Evolutionary conservation across 2,113 vertebrate species (phyloP), one percentile per base, ranked within the genome.

Genomic region (Gymnarchus niloticus): DNA sequence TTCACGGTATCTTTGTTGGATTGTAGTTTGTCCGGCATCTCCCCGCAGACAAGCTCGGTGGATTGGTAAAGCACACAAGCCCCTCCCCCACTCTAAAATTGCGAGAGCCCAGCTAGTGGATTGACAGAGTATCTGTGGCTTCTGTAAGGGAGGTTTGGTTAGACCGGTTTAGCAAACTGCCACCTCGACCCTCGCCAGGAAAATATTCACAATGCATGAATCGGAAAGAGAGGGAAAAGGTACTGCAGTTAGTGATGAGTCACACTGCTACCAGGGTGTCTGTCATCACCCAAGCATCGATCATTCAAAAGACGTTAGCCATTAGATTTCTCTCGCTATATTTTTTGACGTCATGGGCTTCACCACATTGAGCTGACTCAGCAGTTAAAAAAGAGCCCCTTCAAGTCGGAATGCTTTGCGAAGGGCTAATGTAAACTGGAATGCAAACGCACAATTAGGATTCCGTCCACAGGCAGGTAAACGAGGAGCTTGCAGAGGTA

Each of bases 401-500:
- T 81, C 78, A 90, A 89, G 88, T 92, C 88, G 25, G 82, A 61
- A 83, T 81, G 83, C 84, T 86, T 86, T 86, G 84, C 83, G 89
- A 57, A 83, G 77, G 83, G 77, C 69, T 83, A 37, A 76, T 48
- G 57, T 87, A 89, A 86, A 91, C 89, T 73, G 80, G 85, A 59
- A 89, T 87, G 82, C 88, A 88, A 90, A 91, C 49, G 54, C 59
- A 87, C 87, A 86, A 89, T 91, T 90, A 85, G 88, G 86, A 91
- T 91, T 87, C 89, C 88, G 90, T 91, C 91, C 89, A 89, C 87
- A 89, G 86, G 84, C 91, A 88, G 86, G 88, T 87, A 91, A 92
- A 90, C 89, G 57, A 89, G 87, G 86, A 80, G 7, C 89, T 88
- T 37, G 86, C 85, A 84, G 87, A 86, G 86, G 85, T 76, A 85